Evolutionary conservation across 2,797 vertebrate genomes (phyloP), one percentile per base, ranked within the genome.

Genomic region (Centroberyx gerrardi): DNA sequence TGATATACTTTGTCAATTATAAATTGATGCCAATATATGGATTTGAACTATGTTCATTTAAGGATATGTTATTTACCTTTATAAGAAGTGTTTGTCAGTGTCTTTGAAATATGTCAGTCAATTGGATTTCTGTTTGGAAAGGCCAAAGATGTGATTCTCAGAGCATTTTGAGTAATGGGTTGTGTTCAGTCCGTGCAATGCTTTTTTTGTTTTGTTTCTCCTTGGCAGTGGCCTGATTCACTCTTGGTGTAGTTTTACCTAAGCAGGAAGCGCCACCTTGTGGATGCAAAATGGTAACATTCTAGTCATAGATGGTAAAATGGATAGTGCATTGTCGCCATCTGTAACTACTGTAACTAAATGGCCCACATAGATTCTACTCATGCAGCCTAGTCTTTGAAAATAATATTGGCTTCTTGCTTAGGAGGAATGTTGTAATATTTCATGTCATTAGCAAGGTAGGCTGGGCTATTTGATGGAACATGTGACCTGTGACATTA

Each of bases 261-360:
- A 5, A 40, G 28, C 18, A 14, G 44, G 22, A 51, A 52, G 67
- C 28, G 52, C 71, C 67, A 59, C 27, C 76, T 31, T 13, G 76
- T 79, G 72, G 81, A 27, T 8, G 5, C 1, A 42, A 61, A 27
- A 22, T 5, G 9, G n/a, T 8, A 42, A 27, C 38, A 27, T 52
- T 52, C n/a, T 51, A n/a, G 48, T 51, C 42, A 36, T 36, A n/a
- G 14, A n/a, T 48, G 15, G 17, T 48, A 8, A 48, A 48, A 15
- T n/a, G 5, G 10, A 12, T 44, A 2, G 42, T 15, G 14, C 13
- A 12, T 44, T 44, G 14, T 44, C 10, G 14, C 14, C 42, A 44
- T 44, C 3, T 44, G 12, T 22, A 22, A 22, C 22, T 22, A 22
- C 22, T 22, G 14, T 15, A 12, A 44, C 42, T 9, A 12, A 44